These are phyloP conservation scores for Heliconius hortense DNA, from an alignment of 2,888 invertebrate species.

Conservation along the genomic window DNA sequence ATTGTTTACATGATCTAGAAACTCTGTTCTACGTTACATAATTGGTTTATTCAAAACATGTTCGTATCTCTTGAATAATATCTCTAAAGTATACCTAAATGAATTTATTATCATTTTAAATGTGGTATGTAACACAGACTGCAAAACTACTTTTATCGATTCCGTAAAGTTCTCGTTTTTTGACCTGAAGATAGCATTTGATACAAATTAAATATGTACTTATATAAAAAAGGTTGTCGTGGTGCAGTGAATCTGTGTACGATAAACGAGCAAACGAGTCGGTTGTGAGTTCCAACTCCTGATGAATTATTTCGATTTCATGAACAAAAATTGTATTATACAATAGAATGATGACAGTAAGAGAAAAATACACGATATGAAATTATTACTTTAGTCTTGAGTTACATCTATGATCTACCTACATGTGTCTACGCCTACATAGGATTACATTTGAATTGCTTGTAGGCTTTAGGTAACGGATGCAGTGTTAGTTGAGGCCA, in stretches of 20 bases:
- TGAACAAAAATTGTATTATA: no score
- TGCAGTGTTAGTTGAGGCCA: no score
- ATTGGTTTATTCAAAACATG: constrained; percentile 8
- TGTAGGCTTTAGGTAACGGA: no score
- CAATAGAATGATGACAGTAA: no score
- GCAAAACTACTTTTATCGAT: neutral
- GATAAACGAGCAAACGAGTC: neutral
- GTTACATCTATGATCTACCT: no score
- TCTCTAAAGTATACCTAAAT: neutral
- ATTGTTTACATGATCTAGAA: constrained; percentile 1
- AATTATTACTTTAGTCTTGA: no score
- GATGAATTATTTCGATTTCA: neutral
- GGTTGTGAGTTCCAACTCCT: neutral
- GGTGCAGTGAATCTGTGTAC: neutral
- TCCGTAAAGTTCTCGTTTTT: neutral
- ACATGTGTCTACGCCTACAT: no score
- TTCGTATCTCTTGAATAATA: constrained; percentile 17
- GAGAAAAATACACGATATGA: no score
- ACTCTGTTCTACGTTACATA: constrained; percentile 9
- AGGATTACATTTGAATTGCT: no score
- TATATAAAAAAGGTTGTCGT: neutral
- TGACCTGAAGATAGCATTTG: neutral
- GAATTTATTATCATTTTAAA: neutral
- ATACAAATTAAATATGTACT: neutral
- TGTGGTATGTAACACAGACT: neutral